Evolutionary conservation across 2,888 invertebrate species (phyloP).

Genomic region (Nesidiocoris tenuis): DNA sequence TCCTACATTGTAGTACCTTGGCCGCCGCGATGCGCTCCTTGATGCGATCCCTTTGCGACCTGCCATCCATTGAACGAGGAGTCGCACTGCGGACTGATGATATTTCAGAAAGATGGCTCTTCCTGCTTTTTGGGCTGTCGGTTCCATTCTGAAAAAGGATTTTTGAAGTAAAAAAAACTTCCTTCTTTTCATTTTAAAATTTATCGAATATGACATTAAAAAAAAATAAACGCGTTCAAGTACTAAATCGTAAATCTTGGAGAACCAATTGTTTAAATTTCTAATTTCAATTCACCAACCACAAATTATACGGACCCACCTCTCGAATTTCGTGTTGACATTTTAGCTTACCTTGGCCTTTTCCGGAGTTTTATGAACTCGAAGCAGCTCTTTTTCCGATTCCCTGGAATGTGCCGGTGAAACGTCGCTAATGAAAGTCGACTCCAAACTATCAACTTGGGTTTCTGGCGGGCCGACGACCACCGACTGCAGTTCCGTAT

Average conservation of each 20-base stretch:
- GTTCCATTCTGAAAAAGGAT: constrained; percentile 10
- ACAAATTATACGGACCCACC: too few relatives aligned
- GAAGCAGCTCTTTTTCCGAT: constrained; percentile 28
- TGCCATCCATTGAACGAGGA: constrained; percentile 29
- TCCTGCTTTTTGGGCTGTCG: constrained; percentile 26
- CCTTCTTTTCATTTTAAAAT: neutral
- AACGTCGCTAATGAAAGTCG: constrained; percentile 28
- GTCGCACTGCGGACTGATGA: constrained; percentile 35
- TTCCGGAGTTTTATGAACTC: constrained; percentile 15
- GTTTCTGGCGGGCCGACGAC: neutral
- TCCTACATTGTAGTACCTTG: constrained; percentile 43
- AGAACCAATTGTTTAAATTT: too few relatives aligned
- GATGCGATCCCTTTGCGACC: constrained; percentile 44
- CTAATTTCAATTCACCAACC: too few relatives aligned
- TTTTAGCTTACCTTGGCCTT: constrained; percentile 9
- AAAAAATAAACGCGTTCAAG: too few relatives aligned
- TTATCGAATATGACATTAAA: too few relatives aligned
- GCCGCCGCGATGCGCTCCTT: constrained; percentile 47
- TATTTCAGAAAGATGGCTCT: neutral
- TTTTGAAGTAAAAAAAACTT: neutral
- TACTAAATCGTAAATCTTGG: too few relatives aligned
- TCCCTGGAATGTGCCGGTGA: constrained; percentile 31
- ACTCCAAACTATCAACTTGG: constrained; percentile 23
- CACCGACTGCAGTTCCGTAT: constrained; percentile 15
- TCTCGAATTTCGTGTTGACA: too few relatives aligned